These are phyloP conservation scores for Burhinus bistriatus DNA, from an alignment of 2,113 vertebrate genomes.

Conservation along the genomic window DNA sequence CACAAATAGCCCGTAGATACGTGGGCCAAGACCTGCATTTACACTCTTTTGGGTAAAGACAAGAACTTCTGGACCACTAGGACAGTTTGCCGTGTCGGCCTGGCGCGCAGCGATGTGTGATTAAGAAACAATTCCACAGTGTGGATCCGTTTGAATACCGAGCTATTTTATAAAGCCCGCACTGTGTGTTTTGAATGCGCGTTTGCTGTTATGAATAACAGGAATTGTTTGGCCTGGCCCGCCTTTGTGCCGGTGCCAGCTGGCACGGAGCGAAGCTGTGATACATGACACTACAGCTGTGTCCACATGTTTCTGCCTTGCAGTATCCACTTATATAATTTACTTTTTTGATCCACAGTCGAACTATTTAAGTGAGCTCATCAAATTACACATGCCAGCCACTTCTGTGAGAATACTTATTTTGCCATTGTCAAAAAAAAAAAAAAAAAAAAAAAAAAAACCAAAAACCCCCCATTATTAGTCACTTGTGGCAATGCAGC, in stretches of 20 bases:
- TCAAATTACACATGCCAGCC: constrained; percentile 86
- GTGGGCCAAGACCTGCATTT: neutral
- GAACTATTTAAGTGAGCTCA: constrained; percentile 85
- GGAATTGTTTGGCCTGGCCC: constrained; percentile 90
- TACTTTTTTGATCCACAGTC: constrained; percentile 84
- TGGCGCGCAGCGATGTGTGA: constrained; percentile 62
- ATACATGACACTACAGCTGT: constrained; percentile 96
- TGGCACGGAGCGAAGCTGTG: constrained; percentile 81
- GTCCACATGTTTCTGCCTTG: constrained; percentile 87
- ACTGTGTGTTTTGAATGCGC: constrained; percentile 82
- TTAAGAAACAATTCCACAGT: constrained; percentile 73
- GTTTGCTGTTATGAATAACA: constrained; percentile 93
- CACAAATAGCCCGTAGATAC: neutral
- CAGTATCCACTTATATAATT: constrained; percentile 83
- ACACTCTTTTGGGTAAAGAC: constrained; percentile 64
- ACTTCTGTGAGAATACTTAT: constrained; percentile 83
- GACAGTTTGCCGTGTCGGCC: constrained; percentile 57
- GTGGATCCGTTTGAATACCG: constrained; percentile 75
- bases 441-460: neutral
- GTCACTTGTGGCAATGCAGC: constrained; percentile 48
- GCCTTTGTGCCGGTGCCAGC: constrained; percentile 84
- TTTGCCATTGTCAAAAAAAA: constrained; percentile 73
- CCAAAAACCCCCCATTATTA: constrained; percentile 17
- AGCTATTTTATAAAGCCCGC: constrained; percentile 80
- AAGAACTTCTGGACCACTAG: constrained; percentile 62